A percentile compares a stretch with the other conserved stretches of the same genome.
Conservation (phyloP, 2,888 invertebrate species). For the Agonopterix subpropinquella region DNA sequence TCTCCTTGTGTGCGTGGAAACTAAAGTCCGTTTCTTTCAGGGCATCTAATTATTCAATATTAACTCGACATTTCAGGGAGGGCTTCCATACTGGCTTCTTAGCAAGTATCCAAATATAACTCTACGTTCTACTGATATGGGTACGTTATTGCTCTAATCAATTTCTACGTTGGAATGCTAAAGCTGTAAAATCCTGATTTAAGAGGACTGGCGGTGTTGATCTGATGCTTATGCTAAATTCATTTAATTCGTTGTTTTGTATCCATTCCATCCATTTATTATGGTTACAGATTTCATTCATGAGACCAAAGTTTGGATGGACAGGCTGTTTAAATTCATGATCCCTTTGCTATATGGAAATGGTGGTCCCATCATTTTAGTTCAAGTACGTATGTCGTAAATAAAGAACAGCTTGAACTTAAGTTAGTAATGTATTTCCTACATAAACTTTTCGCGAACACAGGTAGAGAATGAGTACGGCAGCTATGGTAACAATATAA, state of each 20-base stretch:
- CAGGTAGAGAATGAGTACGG: slow-evolving; percentile 93
- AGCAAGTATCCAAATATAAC: slow-evolving; percentile 79
- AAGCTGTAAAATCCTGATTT: no score
- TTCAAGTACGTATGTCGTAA: slow-evolving; percentile 77
- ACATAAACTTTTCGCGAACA: neutral
- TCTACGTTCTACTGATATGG: slow-evolving; percentile 78
- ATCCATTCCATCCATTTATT: neutral
- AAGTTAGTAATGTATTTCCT: neutral
- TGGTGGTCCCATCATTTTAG: slow-evolving; percentile 90
- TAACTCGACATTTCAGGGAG: slow-evolving; percentile 76
- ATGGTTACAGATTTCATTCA: slow-evolving; percentile 67
- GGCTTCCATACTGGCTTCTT: slow-evolving; percentile 86
- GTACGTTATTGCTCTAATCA: slow-evolving; percentile 38
- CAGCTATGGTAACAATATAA: slow-evolving; percentile 84
- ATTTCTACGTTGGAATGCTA: no score
- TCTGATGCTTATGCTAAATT: no score
- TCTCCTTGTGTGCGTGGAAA: neutral
- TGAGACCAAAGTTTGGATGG: slow-evolving; percentile 72
- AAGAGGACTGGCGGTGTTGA: no score
- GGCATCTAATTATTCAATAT: neutral
- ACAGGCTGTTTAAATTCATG: slow-evolving; percentile 62
- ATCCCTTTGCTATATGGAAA: slow-evolving; percentile 73
- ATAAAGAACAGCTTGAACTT: neutral
- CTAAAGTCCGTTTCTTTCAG: neutral
- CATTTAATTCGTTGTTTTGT: no score